These are phyloP conservation scores for Patella depressa DNA, from an alignment of 2,888 invertebrate species.

Conservation along the genomic window DNA sequence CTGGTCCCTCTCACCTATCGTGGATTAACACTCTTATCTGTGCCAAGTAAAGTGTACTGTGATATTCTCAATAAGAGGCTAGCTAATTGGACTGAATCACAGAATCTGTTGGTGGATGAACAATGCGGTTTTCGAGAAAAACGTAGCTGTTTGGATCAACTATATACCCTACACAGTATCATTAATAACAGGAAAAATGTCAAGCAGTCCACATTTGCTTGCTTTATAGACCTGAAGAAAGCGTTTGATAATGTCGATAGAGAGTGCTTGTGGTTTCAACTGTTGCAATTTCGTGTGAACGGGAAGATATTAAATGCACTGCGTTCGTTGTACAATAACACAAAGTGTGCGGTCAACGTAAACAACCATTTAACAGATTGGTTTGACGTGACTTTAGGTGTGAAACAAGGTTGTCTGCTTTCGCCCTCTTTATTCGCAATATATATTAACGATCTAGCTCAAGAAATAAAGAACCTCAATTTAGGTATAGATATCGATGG, in stretches of 20 bases:
- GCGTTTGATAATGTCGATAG: neutral
- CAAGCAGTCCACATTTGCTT: neutral
- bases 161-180: neutral
- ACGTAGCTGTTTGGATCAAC: neutral
- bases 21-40: too few species aligned
- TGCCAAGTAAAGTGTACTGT: too few species aligned
- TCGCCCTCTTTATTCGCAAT: neutral
- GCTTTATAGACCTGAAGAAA: neutral
- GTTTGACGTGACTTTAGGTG: neutral
- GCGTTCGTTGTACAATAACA: neutral
- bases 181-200: neutral
- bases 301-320: neutral
- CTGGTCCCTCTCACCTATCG: too few species aligned
- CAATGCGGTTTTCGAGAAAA: too few species aligned
- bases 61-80: too few species aligned
- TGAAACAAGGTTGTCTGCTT: slow-evolving; percentile 4
- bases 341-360: neutral
- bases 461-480: neutral
- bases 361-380: neutral
- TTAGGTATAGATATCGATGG: neutral
- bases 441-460: slow-evolving; percentile 10
- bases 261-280: too few species aligned
- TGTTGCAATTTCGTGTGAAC: too few species aligned
- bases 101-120: too few species aligned
- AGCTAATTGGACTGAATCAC: too few species aligned